Conservation (phyloP, 2,888 invertebrate genomes). For the Ypsolopha sequella region DNA sequence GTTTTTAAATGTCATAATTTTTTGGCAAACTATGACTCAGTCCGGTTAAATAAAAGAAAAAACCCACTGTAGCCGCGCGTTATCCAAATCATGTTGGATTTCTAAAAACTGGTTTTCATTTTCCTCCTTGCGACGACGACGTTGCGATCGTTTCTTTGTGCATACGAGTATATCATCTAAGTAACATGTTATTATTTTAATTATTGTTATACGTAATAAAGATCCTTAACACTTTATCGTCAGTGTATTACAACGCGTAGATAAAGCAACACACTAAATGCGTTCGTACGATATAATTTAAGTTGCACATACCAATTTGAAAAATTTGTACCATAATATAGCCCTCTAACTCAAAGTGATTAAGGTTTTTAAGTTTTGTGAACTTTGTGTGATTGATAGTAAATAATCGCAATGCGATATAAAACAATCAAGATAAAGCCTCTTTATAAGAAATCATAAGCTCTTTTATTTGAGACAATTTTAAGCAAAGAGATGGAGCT, state of each 20-base stretch:
- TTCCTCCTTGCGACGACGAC: not conserved
- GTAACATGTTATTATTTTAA: not conserved
- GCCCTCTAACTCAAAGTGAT: not conserved
- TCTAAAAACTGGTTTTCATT: conserved; percentile 2
- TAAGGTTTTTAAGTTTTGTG: not conserved
- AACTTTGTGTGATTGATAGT: not conserved
- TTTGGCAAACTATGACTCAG: too few relatives aligned
- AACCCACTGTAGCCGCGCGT: not conserved
- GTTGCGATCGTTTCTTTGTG: not conserved
- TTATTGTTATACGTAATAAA: not conserved
- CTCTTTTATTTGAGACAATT: too few relatives aligned
- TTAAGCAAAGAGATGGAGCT: not conserved
- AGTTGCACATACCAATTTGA: not conserved
- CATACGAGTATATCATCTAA: too few relatives aligned
- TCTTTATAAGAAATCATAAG: too few relatives aligned
- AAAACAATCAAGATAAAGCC: too few relatives aligned
- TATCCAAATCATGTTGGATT: not conserved
- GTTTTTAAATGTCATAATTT: too few relatives aligned
- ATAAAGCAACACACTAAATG: not conserved
- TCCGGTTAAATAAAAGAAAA: not conserved
- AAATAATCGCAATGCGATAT: too few relatives aligned
- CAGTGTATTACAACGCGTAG: not conserved
- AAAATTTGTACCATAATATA: not conserved
- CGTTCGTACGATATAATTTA: not conserved
- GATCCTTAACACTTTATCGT: not conserved